A percentile compares a stretch with the other conserved stretches of the same genome.
Evolutionary conservation across 2,888 invertebrate genomes (phyloP).

Genomic region (Pogonocherus hispidulus): DNA sequence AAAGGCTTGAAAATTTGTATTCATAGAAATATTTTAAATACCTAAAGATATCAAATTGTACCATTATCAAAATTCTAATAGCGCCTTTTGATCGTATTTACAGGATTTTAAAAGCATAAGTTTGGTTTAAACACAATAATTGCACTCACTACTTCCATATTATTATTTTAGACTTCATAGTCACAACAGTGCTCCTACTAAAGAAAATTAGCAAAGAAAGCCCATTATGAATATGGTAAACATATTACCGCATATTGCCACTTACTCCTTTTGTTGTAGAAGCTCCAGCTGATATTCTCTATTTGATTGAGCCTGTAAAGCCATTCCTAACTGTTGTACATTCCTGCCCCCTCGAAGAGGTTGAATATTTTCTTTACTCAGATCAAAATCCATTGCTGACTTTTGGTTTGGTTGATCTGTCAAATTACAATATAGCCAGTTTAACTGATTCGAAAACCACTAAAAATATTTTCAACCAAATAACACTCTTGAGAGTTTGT

Average conservation of each 20-base stretch:
- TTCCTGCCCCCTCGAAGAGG: slow-evolving; percentile 91
- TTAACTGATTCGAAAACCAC: slow-evolving; percentile 38
- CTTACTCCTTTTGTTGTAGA: slow-evolving; percentile 79
- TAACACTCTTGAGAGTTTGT: background rate
- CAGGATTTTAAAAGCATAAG: background rate
- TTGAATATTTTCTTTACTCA: slow-evolving; percentile 95
- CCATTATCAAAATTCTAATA: no score
- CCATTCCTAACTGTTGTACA: slow-evolving; percentile 82
- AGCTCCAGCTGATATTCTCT: slow-evolving; percentile 78
- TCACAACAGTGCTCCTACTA: no score
- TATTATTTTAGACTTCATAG: no score
- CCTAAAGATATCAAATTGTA: no score
- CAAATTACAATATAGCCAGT: slow-evolving; percentile 36
- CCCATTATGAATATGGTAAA: no score
- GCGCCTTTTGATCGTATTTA: background rate
- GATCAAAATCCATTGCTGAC: slow-evolving; percentile 78
- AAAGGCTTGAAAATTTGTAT: no score
- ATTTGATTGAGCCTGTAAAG: slow-evolving; percentile 83
- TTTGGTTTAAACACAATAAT: no score
- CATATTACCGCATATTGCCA: slow-evolving; percentile 39
- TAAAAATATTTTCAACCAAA: slow-evolving; percentile 20
- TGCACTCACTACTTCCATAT: no score
- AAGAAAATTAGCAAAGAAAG: background rate
- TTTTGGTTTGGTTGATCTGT: slow-evolving; percentile 45
- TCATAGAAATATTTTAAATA: no score